Evolutionary conservation across 2,797 vertebrate genomes (phyloP).

Genomic region (Halcyon leucocephala): DNA sequence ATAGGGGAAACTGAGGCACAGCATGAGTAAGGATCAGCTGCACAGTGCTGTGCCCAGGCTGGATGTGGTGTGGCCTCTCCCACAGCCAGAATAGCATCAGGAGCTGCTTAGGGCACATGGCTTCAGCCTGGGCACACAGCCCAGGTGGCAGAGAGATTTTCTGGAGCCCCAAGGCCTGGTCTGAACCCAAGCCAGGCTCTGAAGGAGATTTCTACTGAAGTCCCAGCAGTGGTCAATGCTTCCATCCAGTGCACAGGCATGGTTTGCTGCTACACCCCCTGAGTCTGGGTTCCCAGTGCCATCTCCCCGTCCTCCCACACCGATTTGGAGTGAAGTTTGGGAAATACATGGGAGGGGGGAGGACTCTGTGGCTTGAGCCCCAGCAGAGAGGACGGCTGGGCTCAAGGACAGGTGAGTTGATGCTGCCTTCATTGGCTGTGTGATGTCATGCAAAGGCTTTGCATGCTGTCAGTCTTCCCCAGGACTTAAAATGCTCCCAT

Average conservation of each 20-base stretch:
- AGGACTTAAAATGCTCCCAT: background rate
- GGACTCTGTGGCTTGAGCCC: background rate
- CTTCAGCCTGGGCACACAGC: constrained; percentile 28
- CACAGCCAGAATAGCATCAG: background rate
- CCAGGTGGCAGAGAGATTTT: background rate
- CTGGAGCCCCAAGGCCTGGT: background rate
- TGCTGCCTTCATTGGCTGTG: background rate
- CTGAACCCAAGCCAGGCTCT: background rate
- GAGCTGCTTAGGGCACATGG: background rate
- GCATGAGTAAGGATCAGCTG: background rate
- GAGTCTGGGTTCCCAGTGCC: background rate
- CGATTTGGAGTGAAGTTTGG: background rate
- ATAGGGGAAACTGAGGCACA: background rate
- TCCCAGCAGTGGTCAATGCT: background rate
- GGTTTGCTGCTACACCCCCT: background rate
- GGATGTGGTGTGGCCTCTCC: background rate
- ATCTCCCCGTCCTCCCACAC: background rate
- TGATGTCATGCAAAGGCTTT: background rate
- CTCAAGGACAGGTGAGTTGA: background rate
- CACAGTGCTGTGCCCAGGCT: background rate
- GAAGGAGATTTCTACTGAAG: background rate
- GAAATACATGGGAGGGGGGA: background rate
- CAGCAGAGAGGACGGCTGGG: background rate
- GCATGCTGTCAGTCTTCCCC: fast-evolving
- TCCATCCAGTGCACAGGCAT: background rate